Conservation (phyloP, 2,797 vertebrate species). For the Melanogrammus aeglefinus region DNA sequence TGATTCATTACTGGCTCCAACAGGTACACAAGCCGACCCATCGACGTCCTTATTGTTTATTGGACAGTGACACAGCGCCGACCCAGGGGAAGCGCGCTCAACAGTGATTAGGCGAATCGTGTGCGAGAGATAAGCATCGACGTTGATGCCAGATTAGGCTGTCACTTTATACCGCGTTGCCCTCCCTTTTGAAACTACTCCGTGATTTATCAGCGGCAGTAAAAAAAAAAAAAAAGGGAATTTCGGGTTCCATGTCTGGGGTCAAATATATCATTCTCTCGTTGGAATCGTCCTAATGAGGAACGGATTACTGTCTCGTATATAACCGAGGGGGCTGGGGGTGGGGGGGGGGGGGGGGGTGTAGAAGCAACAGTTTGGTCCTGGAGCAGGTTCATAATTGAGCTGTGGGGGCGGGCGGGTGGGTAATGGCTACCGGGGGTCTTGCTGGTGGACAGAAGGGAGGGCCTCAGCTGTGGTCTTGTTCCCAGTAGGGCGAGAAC, state of each 20-base stretch:
- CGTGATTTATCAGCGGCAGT: slow-evolving; percentile 39
- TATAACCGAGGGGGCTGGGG: not conserved
- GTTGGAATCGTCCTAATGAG: slow-evolving; percentile 33
- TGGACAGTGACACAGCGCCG: slow-evolving; percentile 36
- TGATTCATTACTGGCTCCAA: slow-evolving; percentile 7
- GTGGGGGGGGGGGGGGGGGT: no score
- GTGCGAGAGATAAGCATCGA: slow-evolving; percentile 35
- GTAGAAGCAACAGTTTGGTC: slow-evolving; percentile 38
- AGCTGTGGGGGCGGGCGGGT: slow-evolving; percentile 38
- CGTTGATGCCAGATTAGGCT: slow-evolving; percentile 26
- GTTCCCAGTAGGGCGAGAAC: slow-evolving; percentile 66
- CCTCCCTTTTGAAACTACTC: slow-evolving; percentile 31
- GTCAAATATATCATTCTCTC: slow-evolving; percentile 34
- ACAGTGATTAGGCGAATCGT: slow-evolving; percentile 41
- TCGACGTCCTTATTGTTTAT: slow-evolving; percentile 8
- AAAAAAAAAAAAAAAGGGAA: not conserved
- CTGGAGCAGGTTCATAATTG: slow-evolving; percentile 36
- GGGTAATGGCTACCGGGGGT: slow-evolving; percentile 19
- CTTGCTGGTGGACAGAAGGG: slow-evolving; percentile 38
- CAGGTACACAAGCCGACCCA: slow-evolving; percentile 1
- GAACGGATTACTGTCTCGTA: slow-evolving; percentile 27
- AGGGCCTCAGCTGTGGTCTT: slow-evolving; percentile 52
- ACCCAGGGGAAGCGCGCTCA: slow-evolving; percentile 17
- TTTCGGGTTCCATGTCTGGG: not conserved
- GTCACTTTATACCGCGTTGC: slow-evolving; percentile 21